phyloP scores from a whole-genome alignment of 2,888 invertebrate genomes.

The Heteromurus nitidus region DNA sequence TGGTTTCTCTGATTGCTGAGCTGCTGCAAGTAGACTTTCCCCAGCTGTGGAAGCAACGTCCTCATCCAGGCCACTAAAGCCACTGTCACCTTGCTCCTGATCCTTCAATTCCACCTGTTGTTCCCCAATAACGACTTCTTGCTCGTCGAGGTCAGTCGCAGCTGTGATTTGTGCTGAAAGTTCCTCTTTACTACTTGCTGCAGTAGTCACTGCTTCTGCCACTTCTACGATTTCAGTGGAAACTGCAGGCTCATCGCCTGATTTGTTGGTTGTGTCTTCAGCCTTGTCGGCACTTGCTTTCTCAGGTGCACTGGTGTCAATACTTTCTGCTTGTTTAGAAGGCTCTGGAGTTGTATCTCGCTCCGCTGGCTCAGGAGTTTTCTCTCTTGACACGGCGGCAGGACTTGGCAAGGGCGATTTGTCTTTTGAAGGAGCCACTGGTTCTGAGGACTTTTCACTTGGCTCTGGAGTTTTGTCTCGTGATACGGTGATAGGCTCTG shows the following conservation, averaged over 20 bases:
- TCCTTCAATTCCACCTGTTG: constrained; percentile 36
- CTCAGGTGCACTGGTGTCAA: not conserved
- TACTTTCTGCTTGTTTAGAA: not conserved
- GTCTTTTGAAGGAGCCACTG: not conserved
- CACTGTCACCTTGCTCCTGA: constrained; percentile 47
- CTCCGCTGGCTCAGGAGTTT: constrained; percentile 18
- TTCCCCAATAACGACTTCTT: not conserved
- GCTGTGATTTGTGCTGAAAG: constrained; percentile 31
- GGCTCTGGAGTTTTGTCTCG: constrained; percentile 10
- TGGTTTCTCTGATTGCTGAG: not conserved
- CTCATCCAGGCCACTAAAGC: constrained; percentile 48
- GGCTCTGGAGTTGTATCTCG: too few relatives aligned
- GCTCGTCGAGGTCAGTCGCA: constrained; percentile 34
- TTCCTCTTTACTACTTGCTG: not conserved
- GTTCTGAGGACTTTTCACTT: constrained; percentile 14
- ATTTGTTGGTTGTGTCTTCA: not conserved
- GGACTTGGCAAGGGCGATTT: not conserved
- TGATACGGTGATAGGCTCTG: constrained; percentile 12
- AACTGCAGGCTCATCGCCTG: not conserved
- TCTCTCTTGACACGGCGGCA: not conserved
- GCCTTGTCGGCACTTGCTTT: not conserved
- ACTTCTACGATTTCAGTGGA: not conserved
- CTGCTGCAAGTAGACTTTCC: constrained; percentile 14
- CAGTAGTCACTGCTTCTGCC: not conserved
- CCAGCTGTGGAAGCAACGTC: constrained; percentile 23